These are phyloP conservation scores for Phaethornis superciliosus DNA, from an alignment of 2,113 vertebrate species.

Conservation along the genomic window DNA sequence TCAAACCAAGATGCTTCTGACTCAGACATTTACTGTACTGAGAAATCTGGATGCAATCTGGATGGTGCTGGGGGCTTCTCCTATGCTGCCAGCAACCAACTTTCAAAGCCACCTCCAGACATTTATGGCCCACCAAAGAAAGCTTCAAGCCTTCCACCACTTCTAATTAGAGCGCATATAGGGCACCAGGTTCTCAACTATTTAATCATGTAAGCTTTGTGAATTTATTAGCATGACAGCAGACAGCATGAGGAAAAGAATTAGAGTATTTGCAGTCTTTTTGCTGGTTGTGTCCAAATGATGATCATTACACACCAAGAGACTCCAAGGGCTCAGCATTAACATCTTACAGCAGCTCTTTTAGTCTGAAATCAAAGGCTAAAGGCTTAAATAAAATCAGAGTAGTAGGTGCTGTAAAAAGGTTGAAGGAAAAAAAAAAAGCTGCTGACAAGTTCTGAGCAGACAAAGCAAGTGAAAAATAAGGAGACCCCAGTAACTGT, in stretches of 20 bases:
- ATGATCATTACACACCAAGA: background rate
- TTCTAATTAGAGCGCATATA: background rate
- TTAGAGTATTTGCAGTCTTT: slow-evolving; percentile 26
- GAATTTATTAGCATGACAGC: slow-evolving; percentile 29
- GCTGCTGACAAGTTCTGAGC: background rate
- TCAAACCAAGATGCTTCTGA: background rate
- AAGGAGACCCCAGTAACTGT: background rate
- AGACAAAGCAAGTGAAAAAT: background rate
- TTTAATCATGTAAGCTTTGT: slow-evolving; percentile 6
- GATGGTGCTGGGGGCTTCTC: background rate
- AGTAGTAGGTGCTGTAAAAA: background rate
- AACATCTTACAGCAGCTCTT: background rate
- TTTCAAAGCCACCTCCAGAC: background rate
- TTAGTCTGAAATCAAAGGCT: slow-evolving; percentile 11
- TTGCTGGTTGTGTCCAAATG: background rate
- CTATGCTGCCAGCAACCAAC: background rate
- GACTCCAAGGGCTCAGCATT: background rate
- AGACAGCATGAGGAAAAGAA: slow-evolving; percentile 16
- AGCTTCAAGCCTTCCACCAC: background rate
- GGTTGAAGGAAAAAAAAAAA: background rate
- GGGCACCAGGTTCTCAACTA: background rate
- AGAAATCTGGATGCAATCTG: background rate
- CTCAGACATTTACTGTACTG: background rate
- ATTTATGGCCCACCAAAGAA: background rate
- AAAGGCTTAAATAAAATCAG: slow-evolving; percentile 3